These are phyloP conservation scores for Centrocercus urophasianus DNA, from an alignment of 2,113 vertebrate genomes.

Conservation along the genomic window DNA sequence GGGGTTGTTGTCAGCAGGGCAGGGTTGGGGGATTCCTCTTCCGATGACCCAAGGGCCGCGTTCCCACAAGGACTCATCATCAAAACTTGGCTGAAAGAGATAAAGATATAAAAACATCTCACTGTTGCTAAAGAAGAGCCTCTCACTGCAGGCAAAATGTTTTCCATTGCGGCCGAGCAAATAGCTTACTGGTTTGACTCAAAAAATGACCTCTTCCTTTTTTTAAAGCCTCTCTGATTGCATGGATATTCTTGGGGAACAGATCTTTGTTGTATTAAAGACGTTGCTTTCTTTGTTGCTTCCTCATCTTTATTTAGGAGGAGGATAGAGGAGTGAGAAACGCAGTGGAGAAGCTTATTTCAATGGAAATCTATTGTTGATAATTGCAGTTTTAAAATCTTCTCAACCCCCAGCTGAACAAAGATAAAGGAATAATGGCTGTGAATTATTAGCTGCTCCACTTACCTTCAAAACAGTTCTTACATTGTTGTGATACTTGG, in stretches of 20 bases:
- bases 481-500: slow-evolving; percentile 52
- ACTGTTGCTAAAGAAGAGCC: neutral
- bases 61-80: no score
- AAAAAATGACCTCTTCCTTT: neutral
- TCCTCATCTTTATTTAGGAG: slow-evolving; percentile 3
- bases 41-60: neutral
- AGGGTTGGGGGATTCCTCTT: no score
- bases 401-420: slow-evolving; percentile 64
- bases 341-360: slow-evolving; percentile 42
- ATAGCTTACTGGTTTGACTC: fast-evolving
- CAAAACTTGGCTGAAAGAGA: neutral
- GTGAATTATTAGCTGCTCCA: slow-evolving; percentile 61
- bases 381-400: slow-evolving; percentile 71
- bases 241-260: neutral
- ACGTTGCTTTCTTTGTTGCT: slow-evolving; percentile 3
- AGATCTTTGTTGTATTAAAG: neutral
- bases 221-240: neutral
- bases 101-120: fast-evolving
- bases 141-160: neutral
- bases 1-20: no score
- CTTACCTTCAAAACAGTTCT: slow-evolving; percentile 54
- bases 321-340: slow-evolving; percentile 12
- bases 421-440: slow-evolving; percentile 64
- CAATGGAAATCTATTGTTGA: slow-evolving; percentile 53
- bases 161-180: fast-evolving